Evolutionary conservation across 2,113 vertebrate genomes (phyloP).

Genomic region (Morone saxatilis): DNA sequence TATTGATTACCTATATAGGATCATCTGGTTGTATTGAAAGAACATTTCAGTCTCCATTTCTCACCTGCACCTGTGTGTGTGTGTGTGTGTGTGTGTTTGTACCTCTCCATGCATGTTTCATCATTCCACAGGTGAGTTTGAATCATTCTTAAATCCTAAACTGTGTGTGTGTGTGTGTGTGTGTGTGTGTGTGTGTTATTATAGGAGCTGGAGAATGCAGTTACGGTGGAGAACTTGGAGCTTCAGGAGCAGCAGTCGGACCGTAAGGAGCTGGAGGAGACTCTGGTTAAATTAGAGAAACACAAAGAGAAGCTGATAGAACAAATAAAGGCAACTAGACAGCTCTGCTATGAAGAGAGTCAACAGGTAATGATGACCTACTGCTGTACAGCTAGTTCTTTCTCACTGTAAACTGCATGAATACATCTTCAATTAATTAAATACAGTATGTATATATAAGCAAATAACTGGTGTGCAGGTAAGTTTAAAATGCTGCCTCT

Average conservation of each 20-base stretch:
- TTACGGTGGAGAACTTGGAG: constrained; percentile 89
- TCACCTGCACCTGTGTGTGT: no score
- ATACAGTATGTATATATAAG: background rate
- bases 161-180: background rate
- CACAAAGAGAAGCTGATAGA: constrained; percentile 91
- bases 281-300: constrained; percentile 88
- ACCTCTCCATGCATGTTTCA: background rate
- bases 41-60: background rate
- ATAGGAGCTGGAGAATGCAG: constrained; percentile 94
- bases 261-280: constrained; percentile 91
- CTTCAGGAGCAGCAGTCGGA: constrained; percentile 92
- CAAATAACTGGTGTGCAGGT: background rate
- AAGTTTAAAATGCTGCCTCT: background rate
- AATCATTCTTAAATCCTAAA: background rate
- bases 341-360: constrained; percentile 91
- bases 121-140: background rate
- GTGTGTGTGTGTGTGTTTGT: background rate
- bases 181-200: constrained; percentile 14
- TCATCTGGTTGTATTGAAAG: background rate
- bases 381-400: background rate
- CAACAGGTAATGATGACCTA: constrained; percentile 84
- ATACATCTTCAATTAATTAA: background rate
- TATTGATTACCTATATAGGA: background rate
- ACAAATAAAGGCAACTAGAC: constrained; percentile 89
- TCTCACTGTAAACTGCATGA: background rate